Evolutionary conservation across 1,140 invertebrate species (phyloP).

Genomic region (Aricia agestis): DNA sequence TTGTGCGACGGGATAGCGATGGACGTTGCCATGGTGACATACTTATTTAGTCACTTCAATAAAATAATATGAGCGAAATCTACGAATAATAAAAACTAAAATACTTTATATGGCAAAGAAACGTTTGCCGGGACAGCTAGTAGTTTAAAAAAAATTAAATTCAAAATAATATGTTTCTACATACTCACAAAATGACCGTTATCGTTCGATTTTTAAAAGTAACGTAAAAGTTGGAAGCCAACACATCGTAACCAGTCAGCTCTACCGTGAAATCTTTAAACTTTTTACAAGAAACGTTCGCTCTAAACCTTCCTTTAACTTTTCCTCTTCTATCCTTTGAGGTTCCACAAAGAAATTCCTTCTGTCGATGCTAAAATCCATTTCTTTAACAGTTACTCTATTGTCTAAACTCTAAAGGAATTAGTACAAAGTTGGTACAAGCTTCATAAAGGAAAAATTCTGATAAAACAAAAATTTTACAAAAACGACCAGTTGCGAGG

Average conservation of each 20-base stretch:
- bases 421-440: neutral
- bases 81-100: too few species aligned
- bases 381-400: neutral
- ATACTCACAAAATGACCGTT: neutral
- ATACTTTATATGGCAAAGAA: too few species aligned
- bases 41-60: too few species aligned
- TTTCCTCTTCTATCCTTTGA: slow-evolving; percentile 45
- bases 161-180: neutral
- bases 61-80: too few species aligned
- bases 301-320: slow-evolving; percentile 47
- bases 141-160: too few species aligned
- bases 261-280: slow-evolving; percentile 38
- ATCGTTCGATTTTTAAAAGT: slow-evolving; percentile 27
- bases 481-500: too few species aligned
- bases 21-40: too few species aligned
- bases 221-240: slow-evolving; percentile 38
- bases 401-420: neutral
- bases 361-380: slow-evolving; percentile 34
- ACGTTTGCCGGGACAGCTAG: too few species aligned
- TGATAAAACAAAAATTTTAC: neutral
- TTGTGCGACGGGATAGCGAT: too few species aligned
- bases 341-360: slow-evolving; percentile 49
- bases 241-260: slow-evolving; percentile 41
- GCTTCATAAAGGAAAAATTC: neutral
- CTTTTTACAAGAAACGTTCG: slow-evolving; percentile 45